Conservation (phyloP, 2,797 vertebrate species). For the Sebastes cheni region DNA sequence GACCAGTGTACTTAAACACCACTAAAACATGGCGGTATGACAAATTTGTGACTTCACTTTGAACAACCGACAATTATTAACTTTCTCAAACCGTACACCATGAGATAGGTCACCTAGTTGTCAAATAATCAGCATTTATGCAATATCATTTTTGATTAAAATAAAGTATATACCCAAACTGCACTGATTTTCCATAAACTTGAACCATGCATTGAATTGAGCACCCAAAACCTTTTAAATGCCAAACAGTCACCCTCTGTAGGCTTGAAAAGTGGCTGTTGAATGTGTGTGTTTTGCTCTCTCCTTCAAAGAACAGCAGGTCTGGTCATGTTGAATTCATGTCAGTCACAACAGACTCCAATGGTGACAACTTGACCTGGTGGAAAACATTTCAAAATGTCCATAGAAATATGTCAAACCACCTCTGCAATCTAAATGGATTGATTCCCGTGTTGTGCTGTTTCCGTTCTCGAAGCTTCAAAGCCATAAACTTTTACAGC, state of each 20-base stretch:
- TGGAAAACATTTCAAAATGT: background rate
- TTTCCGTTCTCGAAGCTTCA: background rate
- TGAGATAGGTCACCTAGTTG: background rate
- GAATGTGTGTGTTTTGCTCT: background rate
- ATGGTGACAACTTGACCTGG: background rate
- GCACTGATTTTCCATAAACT: background rate
- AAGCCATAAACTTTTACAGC: slow-evolving; percentile 9
- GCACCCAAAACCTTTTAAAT: background rate
- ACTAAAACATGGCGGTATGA: background rate
- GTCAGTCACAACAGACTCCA: background rate
- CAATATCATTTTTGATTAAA: background rate
- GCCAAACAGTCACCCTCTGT: background rate
- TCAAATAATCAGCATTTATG: background rate
- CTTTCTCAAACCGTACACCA: background rate
- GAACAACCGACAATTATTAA: background rate
- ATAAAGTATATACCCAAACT: background rate
- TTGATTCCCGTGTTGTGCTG: background rate
- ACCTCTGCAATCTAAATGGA: background rate
- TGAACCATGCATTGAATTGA: background rate
- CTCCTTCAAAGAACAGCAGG: background rate
- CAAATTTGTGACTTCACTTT: background rate
- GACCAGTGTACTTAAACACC: background rate
- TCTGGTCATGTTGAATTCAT: background rate
- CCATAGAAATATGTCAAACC: background rate
- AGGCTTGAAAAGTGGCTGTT: background rate